Evolutionary conservation across 2,888 invertebrate species (phyloP).

Genomic region (Eupeodes luniger): DNA sequence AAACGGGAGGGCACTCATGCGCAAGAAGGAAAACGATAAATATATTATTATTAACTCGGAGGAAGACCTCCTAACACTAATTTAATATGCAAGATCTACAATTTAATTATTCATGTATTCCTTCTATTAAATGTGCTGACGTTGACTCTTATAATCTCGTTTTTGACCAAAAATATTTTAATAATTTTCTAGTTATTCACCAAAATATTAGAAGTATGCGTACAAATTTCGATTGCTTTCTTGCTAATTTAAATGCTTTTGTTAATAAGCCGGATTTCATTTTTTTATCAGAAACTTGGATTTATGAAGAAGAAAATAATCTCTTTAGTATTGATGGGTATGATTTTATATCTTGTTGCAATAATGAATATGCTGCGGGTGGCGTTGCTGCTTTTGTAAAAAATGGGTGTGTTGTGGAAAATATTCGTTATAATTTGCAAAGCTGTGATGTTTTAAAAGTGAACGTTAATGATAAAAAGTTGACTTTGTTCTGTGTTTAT

Average conservation of each 20-base stretch:
- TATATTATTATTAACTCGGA: neutral
- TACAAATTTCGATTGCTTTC: neutral
- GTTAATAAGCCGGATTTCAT: no score
- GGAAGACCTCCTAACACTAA: neutral
- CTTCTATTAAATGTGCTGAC: neutral
- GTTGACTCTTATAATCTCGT: neutral
- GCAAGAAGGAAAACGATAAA: no score
- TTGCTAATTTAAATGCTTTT: no score
- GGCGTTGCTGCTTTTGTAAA: neutral
- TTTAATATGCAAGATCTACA: constrained; percentile 1
- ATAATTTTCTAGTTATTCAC: neutral
- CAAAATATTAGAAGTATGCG: constrained; percentile 14
- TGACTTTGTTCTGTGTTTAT: neutral
- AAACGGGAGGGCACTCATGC: neutral
- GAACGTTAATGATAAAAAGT: neutral
- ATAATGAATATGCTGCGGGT: constrained; percentile 2
- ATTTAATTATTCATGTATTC: neutral
- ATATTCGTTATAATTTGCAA: neutral
- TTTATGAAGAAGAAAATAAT: constrained; percentile 1
- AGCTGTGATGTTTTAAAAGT: neutral
- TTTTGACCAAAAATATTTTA: neutral
- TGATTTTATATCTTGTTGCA: neutral
- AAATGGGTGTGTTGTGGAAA: neutral
- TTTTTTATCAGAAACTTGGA: constrained; percentile 10
- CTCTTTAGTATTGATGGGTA: neutral